Evolutionary conservation across 2,888 invertebrate species (phyloP).

Genomic region (Xanthia togata): DNA sequence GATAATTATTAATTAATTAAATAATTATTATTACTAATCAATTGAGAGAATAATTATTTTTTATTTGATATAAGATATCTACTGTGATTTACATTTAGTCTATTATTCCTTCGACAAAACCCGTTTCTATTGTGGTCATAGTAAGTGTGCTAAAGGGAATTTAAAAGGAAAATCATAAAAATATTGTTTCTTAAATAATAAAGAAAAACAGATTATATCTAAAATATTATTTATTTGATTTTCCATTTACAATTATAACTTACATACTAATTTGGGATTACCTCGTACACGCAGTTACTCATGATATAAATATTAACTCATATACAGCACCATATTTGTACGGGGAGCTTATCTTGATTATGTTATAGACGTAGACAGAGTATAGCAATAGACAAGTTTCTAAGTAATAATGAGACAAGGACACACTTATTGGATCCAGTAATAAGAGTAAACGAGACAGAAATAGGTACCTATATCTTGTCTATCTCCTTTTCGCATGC

Average conservation of each 20-base stretch:
- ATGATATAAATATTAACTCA: conserved; percentile 40
- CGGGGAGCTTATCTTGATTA: conserved; percentile 2
- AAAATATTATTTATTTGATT: conserved; percentile 76
- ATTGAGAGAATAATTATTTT: too few species aligned
- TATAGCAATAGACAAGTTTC: neutral
- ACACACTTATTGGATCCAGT: neutral
- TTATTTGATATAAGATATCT: too few species aligned
- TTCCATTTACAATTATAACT: conserved; percentile 79
- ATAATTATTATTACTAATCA: too few species aligned
- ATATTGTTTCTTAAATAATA: neutral
- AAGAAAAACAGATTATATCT: conserved; percentile 46
- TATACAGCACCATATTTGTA: conserved; percentile 56
- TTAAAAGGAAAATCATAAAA: neutral
- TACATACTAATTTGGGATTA: conserved; percentile 70
- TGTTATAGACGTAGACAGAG: neutral
- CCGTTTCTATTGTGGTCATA: too few species aligned
- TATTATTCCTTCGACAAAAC: too few species aligned
- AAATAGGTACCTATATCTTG: neutral
- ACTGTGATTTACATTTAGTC: too few species aligned
- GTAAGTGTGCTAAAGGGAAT: neutral
- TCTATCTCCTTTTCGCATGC: neutral
- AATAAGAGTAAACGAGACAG: neutral
- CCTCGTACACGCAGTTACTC: conserved; percentile 54
- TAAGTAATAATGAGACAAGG: neutral
- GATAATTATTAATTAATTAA: too few species aligned